Evolutionary conservation across 2,888 invertebrate species (phyloP).

Genomic region (Ormyrus labotus): DNA sequence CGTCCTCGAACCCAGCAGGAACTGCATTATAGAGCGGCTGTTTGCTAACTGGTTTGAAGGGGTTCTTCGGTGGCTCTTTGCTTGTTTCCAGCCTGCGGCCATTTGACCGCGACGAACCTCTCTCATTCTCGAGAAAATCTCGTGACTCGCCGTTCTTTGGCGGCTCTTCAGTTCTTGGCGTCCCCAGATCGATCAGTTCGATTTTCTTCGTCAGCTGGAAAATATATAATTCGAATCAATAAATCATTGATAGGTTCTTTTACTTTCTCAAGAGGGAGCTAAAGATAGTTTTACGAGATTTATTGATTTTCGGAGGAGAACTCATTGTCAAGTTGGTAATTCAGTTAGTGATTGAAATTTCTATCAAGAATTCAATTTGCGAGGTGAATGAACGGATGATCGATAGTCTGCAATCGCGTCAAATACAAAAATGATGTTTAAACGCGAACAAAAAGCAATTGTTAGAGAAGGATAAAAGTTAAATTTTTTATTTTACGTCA

Average conservation of each 20-base stretch:
- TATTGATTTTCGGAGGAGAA: too few relatives aligned
- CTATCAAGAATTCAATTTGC: too few relatives aligned
- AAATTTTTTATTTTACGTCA: too few relatives aligned
- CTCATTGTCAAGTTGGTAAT: too few relatives aligned
- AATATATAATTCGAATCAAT: constrained; percentile 1
- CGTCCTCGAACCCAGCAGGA: constrained; percentile 65
- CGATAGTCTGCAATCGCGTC: too few relatives aligned
- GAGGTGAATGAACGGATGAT: too few relatives aligned
- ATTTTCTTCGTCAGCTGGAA: constrained; percentile 35
- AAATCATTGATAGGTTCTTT: not conserved
- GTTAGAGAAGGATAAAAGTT: too few relatives aligned
- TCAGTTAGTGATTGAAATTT: too few relatives aligned
- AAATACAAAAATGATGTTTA: too few relatives aligned
- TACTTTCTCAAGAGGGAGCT: too few relatives aligned
- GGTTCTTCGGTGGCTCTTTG: constrained; percentile 50
- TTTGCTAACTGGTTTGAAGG: constrained; percentile 8
- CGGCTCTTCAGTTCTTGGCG: constrained; percentile 58
- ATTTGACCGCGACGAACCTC: constrained; percentile 25
- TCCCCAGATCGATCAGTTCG: constrained; percentile 64
- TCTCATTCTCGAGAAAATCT: constrained; percentile 60
- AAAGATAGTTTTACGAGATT: too few relatives aligned
- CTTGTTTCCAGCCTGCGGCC: constrained; percentile 21
- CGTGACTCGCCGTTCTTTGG: not conserved
- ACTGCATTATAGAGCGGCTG: constrained; percentile 31
- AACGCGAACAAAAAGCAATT: too few relatives aligned